These are phyloP conservation scores for Malacoctenus gilli DNA, from an alignment of 2,797 vertebrate species.

Conservation along the genomic window DNA sequence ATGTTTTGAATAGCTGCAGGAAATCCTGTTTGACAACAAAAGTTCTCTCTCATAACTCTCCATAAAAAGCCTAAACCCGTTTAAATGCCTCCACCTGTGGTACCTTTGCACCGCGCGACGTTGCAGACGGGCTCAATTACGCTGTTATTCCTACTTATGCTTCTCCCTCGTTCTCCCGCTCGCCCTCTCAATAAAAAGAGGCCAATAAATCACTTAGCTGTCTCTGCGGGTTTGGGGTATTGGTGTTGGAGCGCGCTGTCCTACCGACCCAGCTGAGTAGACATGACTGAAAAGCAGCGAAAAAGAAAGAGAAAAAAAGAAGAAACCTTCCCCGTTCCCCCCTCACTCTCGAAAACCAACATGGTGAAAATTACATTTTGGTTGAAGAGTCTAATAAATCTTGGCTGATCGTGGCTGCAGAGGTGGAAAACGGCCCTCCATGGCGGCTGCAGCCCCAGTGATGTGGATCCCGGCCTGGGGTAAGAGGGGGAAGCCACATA, in stretches of 20 bases:
- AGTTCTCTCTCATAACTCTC: constrained; percentile 45
- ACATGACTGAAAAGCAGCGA: constrained; percentile 55
- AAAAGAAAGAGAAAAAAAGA: constrained; percentile 25
- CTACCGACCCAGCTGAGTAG: constrained; percentile 67
- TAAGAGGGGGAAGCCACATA: constrained; percentile 74
- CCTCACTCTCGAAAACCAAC: constrained; percentile 72
- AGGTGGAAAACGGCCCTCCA: constrained; percentile 71
- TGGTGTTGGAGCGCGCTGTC: constrained; percentile 73
- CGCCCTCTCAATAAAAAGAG: constrained; percentile 68
- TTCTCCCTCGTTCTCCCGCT: constrained; percentile 64
- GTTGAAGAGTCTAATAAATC: constrained; percentile 79
- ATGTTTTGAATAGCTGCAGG: constrained; percentile 57
- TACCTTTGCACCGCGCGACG: constrained; percentile 62
- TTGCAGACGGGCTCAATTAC: constrained; percentile 69
- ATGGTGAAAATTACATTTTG: constrained; percentile 80
- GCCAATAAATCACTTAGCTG: constrained; percentile 77
- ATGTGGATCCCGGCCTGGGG: constrained; percentile 64
- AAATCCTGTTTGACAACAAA: constrained; percentile 60
- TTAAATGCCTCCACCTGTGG: constrained; percentile 64
- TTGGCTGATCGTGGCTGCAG: constrained; percentile 68
- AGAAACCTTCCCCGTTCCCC: constrained; percentile 38
- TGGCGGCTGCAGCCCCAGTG: constrained; percentile 64
- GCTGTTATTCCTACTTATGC: constrained; percentile 76
- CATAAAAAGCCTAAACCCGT: constrained; percentile 58
- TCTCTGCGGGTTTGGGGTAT: constrained; percentile 72